A percentile compares a stretch with the other conserved stretches of the same genome.
Evolutionary conservation across 2,113 vertebrate species (phyloP).

Genomic region (Heloderma charlesbogerti): DNA sequence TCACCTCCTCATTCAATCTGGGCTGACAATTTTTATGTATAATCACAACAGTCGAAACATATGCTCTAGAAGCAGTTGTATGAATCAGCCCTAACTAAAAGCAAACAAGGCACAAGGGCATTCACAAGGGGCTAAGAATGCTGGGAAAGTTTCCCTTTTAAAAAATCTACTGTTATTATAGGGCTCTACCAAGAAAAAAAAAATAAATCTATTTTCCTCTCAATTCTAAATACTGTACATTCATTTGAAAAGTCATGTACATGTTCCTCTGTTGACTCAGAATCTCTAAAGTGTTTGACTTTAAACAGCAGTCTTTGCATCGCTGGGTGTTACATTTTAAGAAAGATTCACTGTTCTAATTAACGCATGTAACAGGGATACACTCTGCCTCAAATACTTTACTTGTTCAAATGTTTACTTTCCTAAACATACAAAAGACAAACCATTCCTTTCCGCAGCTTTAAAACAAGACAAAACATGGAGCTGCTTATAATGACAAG

Average conservation of each 20-base stretch:
- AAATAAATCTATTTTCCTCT: not conserved
- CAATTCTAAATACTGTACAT: not conserved
- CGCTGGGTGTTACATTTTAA: slow-evolving; percentile 28
- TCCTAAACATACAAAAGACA: slow-evolving; percentile 58
- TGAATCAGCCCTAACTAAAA: slow-evolving; percentile 23
- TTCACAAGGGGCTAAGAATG: not conserved
- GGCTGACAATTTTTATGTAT: slow-evolving; percentile 6
- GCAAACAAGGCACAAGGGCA: slow-evolving; percentile 14
- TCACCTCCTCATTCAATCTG: slow-evolving; percentile 30
- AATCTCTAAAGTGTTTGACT: slow-evolving; percentile 74
- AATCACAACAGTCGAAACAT: slow-evolving; percentile 21
- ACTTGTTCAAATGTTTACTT: slow-evolving; percentile 52
- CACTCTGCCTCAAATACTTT: slow-evolving; percentile 41
- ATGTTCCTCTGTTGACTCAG: slow-evolving; percentile 30
- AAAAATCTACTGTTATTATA: not conserved
- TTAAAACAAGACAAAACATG: slow-evolving; percentile 43
- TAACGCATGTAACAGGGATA: slow-evolving; percentile 47
- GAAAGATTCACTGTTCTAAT: slow-evolving; percentile 53
- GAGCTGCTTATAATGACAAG: slow-evolving; percentile 36
- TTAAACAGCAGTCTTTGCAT: slow-evolving; percentile 45
- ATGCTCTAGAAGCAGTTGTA: slow-evolving; percentile 19
- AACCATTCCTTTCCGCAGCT: slow-evolving; percentile 20
- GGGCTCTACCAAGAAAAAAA: not conserved
- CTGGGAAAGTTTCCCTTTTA: not conserved
- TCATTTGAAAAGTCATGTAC: not conserved